Evolutionary conservation across 2,888 invertebrate genomes (phyloP).

Genomic region (Gari tellinella): DNA sequence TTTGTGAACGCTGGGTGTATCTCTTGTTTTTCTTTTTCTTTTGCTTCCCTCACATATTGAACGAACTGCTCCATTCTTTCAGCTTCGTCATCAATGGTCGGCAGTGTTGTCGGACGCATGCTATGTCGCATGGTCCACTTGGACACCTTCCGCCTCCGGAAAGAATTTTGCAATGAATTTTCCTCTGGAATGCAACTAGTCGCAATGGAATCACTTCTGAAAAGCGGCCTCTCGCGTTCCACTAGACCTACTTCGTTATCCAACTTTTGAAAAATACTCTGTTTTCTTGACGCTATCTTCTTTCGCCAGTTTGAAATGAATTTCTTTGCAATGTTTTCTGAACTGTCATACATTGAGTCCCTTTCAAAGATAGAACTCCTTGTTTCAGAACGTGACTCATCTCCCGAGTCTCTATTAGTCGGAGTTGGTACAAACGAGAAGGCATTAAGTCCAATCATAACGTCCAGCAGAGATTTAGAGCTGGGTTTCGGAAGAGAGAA

Average conservation of each 20-base stretch:
- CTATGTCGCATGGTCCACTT: slow-evolving; percentile 38
- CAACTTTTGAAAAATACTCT: slow-evolving; percentile 46
- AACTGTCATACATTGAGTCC: slow-evolving; percentile 41
- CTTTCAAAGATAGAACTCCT: slow-evolving; percentile 14
- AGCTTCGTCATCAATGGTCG: slow-evolving; percentile 44
- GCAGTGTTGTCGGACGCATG: slow-evolving; percentile 33
- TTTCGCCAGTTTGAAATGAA: slow-evolving; percentile 53
- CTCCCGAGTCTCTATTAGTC: slow-evolving; percentile 1
- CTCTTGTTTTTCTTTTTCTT: slow-evolving; percentile 33
- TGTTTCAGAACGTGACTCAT: slow-evolving; percentile 10
- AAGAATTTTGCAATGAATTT: slow-evolving; percentile 9
- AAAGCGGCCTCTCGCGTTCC: slow-evolving; percentile 4
- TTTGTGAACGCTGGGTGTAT: slow-evolving; percentile 11
- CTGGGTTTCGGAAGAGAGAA: slow-evolving; percentile 41
- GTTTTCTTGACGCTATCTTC: slow-evolving; percentile 45
- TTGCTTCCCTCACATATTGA: slow-evolving; percentile 60
- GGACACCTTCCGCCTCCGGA: slow-evolving; percentile 31
- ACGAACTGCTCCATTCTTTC: slow-evolving; percentile 57
- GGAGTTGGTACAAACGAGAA: slow-evolving; percentile 45
- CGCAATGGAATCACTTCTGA: slow-evolving; percentile 31
- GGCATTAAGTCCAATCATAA: slow-evolving; percentile 57
- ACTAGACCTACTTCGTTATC: slow-evolving; percentile 21
- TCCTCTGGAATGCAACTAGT: slow-evolving; percentile 39
- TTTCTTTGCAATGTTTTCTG: slow-evolving; percentile 48
- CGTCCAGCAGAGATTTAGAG: slow-evolving; percentile 50